Evolutionary conservation across 2,888 invertebrate species (phyloP), one percentile per base, ranked within the genome.

Genomic region (Agrochola circellaris): DNA sequence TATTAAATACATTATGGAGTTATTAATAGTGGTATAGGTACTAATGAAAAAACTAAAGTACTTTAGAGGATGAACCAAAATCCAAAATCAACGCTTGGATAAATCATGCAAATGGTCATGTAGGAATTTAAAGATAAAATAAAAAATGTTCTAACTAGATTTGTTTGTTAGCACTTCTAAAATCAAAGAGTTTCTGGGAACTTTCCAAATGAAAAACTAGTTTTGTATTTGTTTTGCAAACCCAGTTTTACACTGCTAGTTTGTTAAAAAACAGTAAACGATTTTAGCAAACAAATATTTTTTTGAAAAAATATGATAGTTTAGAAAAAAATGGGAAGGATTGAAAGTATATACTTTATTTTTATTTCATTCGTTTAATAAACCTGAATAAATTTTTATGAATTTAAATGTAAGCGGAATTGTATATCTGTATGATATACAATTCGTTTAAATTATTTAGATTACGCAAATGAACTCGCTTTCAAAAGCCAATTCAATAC

Each of bases 111-210:
- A 45, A n/a, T 6, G 9, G 9, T n/a, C 38, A 26, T 26, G 6
- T 17, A 42, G 42, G 11, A 45, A 17, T 42, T 26, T 9, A 9
- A 26, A 26, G 6, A 42, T 26, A 11, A 42, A 38, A 34, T 17
- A 62, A 23, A 48, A 17, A 8, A 20, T 38, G 38, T 38, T 38
- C 0, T 6, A 20, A 45, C 15, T 30, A 17, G 7, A 51, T 26
- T 23, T 51, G 42, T 62, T 62, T 11, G n/a, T 9, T 7, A n/a
- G 15, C 13, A 2, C 38, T 13, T n/a, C 6, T 42, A 20, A 15
- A 61, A 51, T 51, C 38, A 75, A 74, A 74, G 13, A 51, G 38
- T 51, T 74, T 74, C 60, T n/a, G 13, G 20, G 23, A 73, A 74
- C 38, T 38, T 26, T 66, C 7, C 23, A 45, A 15, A 62, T 23